Base-by-base conservation (phyloP, 2,888 invertebrate genomes). In the Sarcophaga rosellei region DNA sequence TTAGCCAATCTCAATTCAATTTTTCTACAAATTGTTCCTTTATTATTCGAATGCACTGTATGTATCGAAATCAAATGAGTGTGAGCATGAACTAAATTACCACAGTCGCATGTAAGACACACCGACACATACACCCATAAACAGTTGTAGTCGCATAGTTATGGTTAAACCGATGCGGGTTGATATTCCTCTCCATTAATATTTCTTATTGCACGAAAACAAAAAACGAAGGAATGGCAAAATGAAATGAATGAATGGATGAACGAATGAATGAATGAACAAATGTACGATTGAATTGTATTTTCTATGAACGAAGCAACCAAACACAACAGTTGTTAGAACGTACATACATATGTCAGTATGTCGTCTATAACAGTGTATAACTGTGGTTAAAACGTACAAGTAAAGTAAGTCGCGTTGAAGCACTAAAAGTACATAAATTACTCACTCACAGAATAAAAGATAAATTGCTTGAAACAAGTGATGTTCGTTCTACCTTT, bases 361-460 rank as follows among this genome's bases (percentile, higher is more conserved):
- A 35, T 10, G 35, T 35, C 10, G 10, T 35, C 35, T 35, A 35
- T 35, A 35, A 1, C 35, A 1, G 10, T 35, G 35, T 35, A 10
- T 35, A 8, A 8, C 35, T 35, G 35, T 35, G 35, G 35, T 35
- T 35, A 35, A 35, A 35, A 35, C 10, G 79, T 61, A 45, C 81
- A 76, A 47, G 69, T 63, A 73, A 84, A 84, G 84, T 81, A 75
- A 81, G 70, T 84, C 86, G 86, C 81, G 84, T 75, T 84, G 77
- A 81, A 86, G 61, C 72, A 78, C 84, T 78, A 78, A 86, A 84
- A 84, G 77, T 84, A 86, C 86, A 86, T 86, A 86, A 86, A 86
- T 86, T 81, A 86, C 86, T 86, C 84, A 35, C 35, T 35, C 35
- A 35, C 35, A 86, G 84, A 84, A 86, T 84, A 68, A 61, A 84